phyloP scores from a whole-genome alignment of 2,888 invertebrate genomes.

The Lepeophtheirus nordmannii region DNA sequence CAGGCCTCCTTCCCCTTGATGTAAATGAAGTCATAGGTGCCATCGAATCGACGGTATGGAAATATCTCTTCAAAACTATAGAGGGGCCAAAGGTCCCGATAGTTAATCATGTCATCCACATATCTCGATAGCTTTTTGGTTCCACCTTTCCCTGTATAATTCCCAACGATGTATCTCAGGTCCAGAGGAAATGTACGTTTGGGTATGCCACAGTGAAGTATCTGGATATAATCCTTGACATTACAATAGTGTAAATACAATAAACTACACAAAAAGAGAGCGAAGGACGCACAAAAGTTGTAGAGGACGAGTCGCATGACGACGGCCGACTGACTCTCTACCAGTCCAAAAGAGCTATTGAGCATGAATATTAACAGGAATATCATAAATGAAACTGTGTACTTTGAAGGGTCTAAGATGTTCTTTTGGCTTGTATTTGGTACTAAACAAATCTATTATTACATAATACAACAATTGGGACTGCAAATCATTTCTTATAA shows the following conservation, averaged over 20 bases:
- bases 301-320: neutral
- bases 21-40: neutral
- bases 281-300: neutral
- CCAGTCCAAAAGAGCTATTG: too few species aligned
- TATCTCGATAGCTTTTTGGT: neutral
- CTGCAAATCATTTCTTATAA: too few species aligned
- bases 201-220: neutral
- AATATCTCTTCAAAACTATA: neutral
- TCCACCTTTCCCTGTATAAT: neutral
- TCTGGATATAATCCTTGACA: neutral
- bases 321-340: too few species aligned
- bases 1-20: neutral
- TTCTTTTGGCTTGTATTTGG: too few species aligned
- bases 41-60: neutral
- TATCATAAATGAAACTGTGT: too few species aligned
- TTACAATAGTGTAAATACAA: neutral
- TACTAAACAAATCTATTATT: too few species aligned
- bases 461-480: too few species aligned
- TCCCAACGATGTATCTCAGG: neutral
- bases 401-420: too few species aligned
- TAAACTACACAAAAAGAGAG: neutral
- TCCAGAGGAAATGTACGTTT: neutral
- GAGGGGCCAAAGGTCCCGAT: neutral
- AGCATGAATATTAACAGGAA: too few species aligned
- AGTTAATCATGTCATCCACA: neutral